phyloP scores from a whole-genome alignment of 2,797 vertebrate genomes.

The Phataginus tetradactyla region DNA sequence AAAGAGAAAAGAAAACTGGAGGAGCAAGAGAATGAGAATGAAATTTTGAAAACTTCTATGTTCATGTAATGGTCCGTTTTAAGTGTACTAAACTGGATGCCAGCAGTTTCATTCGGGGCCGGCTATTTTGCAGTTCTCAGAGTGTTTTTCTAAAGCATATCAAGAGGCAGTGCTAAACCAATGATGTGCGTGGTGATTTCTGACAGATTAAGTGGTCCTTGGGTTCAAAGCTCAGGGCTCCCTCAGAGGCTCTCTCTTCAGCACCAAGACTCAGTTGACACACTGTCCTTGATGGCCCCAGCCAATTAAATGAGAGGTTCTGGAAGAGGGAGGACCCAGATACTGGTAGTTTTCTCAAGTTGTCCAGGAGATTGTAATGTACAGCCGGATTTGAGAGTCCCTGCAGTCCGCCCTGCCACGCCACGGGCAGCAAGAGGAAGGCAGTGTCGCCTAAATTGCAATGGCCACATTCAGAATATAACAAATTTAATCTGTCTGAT shows the following conservation, averaged over 20 bases:
- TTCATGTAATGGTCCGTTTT: conserved; percentile 46
- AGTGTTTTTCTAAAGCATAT: conserved; percentile 44
- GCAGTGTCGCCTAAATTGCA: neutral
- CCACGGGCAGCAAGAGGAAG: neutral
- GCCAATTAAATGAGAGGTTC: neutral
- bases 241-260: conserved; percentile 44
- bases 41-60: conserved; percentile 50
- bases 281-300: neutral
- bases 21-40: conserved; percentile 48
- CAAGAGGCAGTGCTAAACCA: conserved; percentile 51
- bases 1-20: conserved; percentile 25
- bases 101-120: conserved; percentile 54
- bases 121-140: conserved; percentile 62
- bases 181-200: conserved; percentile 53
- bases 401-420: neutral
- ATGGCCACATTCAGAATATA: conserved; percentile 21
- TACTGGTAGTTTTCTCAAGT: neutral
- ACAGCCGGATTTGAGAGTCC: neutral
- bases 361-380: neutral
- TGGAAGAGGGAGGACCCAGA: neutral
- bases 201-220: conserved; percentile 63
- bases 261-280: conserved; percentile 41
- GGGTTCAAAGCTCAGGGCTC: conserved; percentile 50
- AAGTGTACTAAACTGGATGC: conserved; percentile 53
- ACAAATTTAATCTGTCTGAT: neutral